phyloP scores from a whole-genome alignment of 2,888 invertebrate species.

The Pyralis farinalis region DNA sequence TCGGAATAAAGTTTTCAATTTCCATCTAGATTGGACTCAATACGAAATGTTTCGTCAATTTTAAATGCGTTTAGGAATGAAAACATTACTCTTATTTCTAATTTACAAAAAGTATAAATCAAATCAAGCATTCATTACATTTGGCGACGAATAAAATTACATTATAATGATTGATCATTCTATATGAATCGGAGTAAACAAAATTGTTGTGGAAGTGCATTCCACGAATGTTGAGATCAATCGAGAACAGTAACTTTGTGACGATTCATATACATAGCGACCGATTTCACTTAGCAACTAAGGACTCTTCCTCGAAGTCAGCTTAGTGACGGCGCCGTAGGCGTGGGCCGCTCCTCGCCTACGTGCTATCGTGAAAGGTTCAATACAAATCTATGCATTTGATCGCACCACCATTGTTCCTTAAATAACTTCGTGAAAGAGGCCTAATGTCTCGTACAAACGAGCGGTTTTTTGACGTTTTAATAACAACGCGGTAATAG shows the following conservation, averaged over 20 bases:
- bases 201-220: slow-evolving; percentile 13
- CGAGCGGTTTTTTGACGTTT: too few species aligned
- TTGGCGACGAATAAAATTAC: neutral
- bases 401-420: too few species aligned
- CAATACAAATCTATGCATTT: too few species aligned
- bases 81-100: slow-evolving; percentile 27
- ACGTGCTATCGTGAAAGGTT: too few species aligned
- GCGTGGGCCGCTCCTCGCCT: too few species aligned
- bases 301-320: too few species aligned
- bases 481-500: too few species aligned
- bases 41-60: slow-evolving; percentile 16
- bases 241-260: slow-evolving; percentile 10
- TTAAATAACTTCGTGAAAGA: too few species aligned
- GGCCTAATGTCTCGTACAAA: too few species aligned
- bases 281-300: too few species aligned
- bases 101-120: slow-evolving; percentile 18
- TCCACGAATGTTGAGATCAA: slow-evolving; percentile 21
- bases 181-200: neutral
- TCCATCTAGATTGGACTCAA: neutral
- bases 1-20: neutral
- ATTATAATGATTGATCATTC: neutral
- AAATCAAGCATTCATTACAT: slow-evolving; percentile 12
- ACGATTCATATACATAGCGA: neutral
- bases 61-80: slow-evolving; percentile 59
- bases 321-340: too few species aligned